phyloP scores from a whole-genome alignment of 30 jellyfish, hydroid and myxozoan species.

The Hydractinia echinata region DNA sequence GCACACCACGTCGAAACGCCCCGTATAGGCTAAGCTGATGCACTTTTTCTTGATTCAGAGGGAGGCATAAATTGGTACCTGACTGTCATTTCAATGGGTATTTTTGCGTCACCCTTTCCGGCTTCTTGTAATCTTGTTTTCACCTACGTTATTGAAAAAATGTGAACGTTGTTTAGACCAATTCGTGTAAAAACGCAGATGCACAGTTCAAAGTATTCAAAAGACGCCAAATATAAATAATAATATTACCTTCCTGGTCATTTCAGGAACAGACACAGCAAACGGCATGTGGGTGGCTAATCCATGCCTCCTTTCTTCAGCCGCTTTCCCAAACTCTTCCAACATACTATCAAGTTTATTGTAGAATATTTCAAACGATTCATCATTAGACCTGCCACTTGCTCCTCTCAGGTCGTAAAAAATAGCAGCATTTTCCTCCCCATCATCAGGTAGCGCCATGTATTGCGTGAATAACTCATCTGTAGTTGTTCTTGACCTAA shows the following conservation, averaged over 20 bases:
- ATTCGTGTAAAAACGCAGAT: too few relatives aligned
- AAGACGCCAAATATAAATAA: background rate
- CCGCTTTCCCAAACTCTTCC: too few relatives aligned
- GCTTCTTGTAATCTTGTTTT: background rate
- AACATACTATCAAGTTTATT: background rate
- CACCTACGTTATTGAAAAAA: background rate
- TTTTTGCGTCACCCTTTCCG: background rate
- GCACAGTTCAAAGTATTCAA: background rate
- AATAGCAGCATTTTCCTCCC: slow-evolving; percentile 16
- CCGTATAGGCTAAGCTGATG: too few relatives aligned
- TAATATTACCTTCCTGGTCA: background rate
- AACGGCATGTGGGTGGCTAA: background rate
- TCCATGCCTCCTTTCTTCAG: slow-evolving; percentile 19
- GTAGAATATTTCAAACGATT: background rate
- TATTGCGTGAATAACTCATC: slow-evolving; percentile 8
- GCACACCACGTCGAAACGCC: too few relatives aligned
- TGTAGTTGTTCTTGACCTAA: background rate
- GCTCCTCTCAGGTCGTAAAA: slow-evolving; percentile 21
- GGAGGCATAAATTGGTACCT: background rate
- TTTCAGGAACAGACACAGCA: background rate
- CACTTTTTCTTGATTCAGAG: background rate
- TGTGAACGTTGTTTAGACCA: background rate
- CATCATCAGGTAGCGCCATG: slow-evolving; percentile 2
- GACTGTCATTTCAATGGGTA: background rate
- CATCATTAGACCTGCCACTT: slow-evolving; percentile 29